Conservation (phyloP, 2,113 vertebrate species). For the Actinemys pallida region DNA sequence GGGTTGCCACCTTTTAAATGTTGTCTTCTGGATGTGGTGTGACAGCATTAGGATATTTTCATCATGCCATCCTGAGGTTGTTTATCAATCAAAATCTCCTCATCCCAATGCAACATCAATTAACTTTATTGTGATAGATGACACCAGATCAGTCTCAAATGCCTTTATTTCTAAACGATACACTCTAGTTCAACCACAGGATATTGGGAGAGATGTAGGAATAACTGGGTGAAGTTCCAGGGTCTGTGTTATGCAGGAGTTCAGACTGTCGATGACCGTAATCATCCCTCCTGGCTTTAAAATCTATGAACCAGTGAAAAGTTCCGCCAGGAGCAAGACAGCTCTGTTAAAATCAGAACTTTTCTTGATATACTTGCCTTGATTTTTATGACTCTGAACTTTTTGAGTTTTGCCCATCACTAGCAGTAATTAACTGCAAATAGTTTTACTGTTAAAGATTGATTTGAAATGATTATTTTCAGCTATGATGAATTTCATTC, state of each 20-base stretch:
- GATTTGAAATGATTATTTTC: neutral
- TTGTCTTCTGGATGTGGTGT: neutral
- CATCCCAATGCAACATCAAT: neutral
- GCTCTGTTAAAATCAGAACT: neutral
- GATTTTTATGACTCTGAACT: neutral
- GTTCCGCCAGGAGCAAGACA: neutral
- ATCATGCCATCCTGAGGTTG: neutral
- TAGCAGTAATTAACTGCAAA: rapidly evolving
- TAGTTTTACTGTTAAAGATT: rapidly evolving
- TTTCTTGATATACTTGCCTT: neutral
- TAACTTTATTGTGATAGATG: neutral
- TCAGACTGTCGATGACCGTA: neutral
- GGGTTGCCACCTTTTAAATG: neutral
- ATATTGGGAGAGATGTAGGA: neutral
- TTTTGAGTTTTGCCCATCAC: neutral
- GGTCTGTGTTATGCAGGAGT: neutral
- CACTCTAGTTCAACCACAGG: neutral
- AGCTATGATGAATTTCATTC: slow-evolving; percentile 45
- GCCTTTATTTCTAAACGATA: neutral
- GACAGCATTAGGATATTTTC: neutral
- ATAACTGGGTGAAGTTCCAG: neutral
- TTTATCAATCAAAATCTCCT: neutral
- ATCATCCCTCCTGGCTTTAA: neutral
- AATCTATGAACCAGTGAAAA: neutral
- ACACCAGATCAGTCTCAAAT: neutral